Evolutionary conservation across 2,888 invertebrate genomes (phyloP), one percentile per base, ranked within the genome.

Genomic region (Protonemura montana): DNA sequence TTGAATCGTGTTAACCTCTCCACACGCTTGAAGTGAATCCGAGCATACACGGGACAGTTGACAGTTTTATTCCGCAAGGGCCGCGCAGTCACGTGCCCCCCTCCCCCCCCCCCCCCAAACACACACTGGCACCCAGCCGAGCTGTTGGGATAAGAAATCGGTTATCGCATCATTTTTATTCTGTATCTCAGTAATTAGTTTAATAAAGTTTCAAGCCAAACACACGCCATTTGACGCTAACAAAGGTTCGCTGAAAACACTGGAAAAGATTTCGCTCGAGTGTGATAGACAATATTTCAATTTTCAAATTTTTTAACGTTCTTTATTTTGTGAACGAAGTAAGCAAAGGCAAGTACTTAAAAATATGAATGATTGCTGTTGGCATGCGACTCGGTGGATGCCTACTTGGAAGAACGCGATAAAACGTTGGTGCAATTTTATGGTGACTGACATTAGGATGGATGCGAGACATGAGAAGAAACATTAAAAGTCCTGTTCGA

Each of bases 1-100:
- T 84, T 59, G 84, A 59, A 84, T 5, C 84, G 27, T 84, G 84
- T 28, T 84, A 76, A 76, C 21, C 84, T 76, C 35, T 78, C 16
- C 78, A 25, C 5, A 41, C 81, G 81, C n/a, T 81, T 28, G n/a
- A n/a, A 81, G 29, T 13, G n/a, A 16, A 7, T 29, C 76, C 27
- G n/a, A n/a, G n/a, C n/a, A n/a, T 29, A 27, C 29, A 30, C 7
- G 30, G 7, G 29, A 35, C 28, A 76, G 84, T 26, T 29, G 84
- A 84, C 84, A 84, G 84, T 27, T 84, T 84, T 84, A 84, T 84
- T 59, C 27, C 3, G 28, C 28, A 27, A 26, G 26, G 3, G 76
- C 76, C 76, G 76, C n/a, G n/a, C n/a, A n/a, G n/a, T 35, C 35
- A 35, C 10, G 35, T 35, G 35, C 3, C 35, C 10, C 5, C 35